These are phyloP conservation scores for Piscicola geometra DNA, from an alignment of 2,888 invertebrate genomes.

Conservation along the genomic window DNA sequence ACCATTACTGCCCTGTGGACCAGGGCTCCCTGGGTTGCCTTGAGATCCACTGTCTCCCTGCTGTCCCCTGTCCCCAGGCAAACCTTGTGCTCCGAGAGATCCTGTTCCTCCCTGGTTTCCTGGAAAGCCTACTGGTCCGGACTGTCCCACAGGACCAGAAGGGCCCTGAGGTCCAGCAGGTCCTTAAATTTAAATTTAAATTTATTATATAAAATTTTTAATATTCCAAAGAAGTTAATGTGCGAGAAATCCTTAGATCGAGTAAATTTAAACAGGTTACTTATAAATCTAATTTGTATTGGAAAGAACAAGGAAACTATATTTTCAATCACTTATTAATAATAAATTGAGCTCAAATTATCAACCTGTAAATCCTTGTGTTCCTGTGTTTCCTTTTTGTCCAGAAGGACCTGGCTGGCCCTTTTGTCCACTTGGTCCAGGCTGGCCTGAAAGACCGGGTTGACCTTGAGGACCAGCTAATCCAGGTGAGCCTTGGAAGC, in stretches of 20 bases:
- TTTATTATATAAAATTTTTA: too few relatives aligned
- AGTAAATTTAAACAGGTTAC: too few relatives aligned
- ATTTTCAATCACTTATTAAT: neutral
- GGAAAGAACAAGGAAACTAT: neutral
- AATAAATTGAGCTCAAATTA: too few relatives aligned
- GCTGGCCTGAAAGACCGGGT: neutral
- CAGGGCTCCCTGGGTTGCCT: slow-evolving; percentile 34
- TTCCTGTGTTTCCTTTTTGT: slow-evolving; percentile 25
- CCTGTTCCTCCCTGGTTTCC: slow-evolving; percentile 37
- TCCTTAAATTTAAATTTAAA: too few relatives aligned
- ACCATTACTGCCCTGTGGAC: slow-evolving; percentile 21
- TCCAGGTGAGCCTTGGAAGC: slow-evolving; percentile 25
- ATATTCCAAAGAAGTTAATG: too few relatives aligned
- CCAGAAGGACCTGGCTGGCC: slow-evolving; percentile 32
- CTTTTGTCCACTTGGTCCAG: slow-evolving; percentile 16
- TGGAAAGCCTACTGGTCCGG: slow-evolving; percentile 33
- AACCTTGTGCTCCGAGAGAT: slow-evolving; percentile 32
- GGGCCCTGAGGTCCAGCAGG: slow-evolving; percentile 13
- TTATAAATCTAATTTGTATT: neutral
- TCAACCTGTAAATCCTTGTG: neutral
- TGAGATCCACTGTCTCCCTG: slow-evolving; percentile 32
- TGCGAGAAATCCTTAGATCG: too few relatives aligned
- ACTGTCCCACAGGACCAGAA: slow-evolving; percentile 33
- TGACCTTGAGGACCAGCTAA: slow-evolving; percentile 5
- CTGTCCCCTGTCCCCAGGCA: slow-evolving; percentile 30